A percentile compares a stretch with the other conserved stretches of the same genome.
Evolutionary conservation across 2,113 vertebrate genomes (phyloP).

Genomic region (Sciurus niger): DNA sequence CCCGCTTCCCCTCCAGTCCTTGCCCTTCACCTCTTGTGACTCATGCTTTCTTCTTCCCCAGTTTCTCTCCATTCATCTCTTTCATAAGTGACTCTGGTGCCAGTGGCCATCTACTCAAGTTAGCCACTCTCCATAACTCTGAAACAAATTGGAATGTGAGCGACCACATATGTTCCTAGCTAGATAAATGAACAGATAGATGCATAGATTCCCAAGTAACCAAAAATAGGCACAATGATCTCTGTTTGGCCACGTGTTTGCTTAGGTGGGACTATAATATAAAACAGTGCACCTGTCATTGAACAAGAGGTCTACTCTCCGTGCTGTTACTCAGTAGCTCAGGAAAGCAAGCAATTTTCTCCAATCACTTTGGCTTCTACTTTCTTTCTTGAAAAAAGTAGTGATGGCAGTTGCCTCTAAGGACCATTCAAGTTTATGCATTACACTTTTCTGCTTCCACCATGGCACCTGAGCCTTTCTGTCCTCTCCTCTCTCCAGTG

Average conservation of each 20-base stretch:
- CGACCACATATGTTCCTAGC: not conserved
- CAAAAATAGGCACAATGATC: not conserved
- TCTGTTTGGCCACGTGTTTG: not conserved
- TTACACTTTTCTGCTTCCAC: not conserved
- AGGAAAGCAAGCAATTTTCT: not conserved
- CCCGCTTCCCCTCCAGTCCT: no score
- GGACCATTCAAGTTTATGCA: not conserved
- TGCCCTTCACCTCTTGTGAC: not conserved
- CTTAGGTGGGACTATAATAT: not conserved
- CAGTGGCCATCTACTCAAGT: not conserved
- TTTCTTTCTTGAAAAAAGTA: not conserved
- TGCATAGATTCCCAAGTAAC: not conserved
- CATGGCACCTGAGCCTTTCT: not conserved
- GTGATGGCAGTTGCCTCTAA: not conserved
- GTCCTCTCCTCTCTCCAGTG: not conserved
- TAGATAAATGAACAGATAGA: not conserved
- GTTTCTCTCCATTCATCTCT: not conserved
- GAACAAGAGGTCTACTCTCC: not conserved
- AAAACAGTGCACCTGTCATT: not conserved
- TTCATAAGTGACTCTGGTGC: not conserved
- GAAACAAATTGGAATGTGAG: not conserved
- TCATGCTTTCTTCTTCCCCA: not conserved
- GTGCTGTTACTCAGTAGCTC: not conserved
- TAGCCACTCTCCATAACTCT: not conserved
- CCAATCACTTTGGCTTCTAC: not conserved